phyloP scores from a whole-genome alignment of 2,888 invertebrate species.

The Caenorhabditis macrosperma region DNA sequence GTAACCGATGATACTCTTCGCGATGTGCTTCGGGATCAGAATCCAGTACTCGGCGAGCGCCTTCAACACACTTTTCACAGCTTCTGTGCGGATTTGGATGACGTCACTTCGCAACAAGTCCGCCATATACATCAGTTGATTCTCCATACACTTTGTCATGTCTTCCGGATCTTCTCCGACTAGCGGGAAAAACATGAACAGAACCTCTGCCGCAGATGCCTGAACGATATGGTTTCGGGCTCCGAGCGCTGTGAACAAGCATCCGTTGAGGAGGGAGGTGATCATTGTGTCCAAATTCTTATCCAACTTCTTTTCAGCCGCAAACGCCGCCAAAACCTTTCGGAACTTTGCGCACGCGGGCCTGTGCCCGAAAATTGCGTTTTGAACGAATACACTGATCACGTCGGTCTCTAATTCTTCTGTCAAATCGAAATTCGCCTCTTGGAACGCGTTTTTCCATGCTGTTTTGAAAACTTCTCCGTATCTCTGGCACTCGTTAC shows the following conservation, averaged over 20 bases:
- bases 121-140: conserved; percentile 37
- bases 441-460: conserved; percentile 30
- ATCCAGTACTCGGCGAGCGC: conserved; percentile 39
- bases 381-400: conserved; percentile 11
- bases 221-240: conserved; percentile 46
- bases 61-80: conserved; percentile 33
- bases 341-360: conserved; percentile 28
- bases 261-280: conserved; percentile 30
- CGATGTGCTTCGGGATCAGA: conserved; percentile 33
- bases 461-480: conserved; percentile 44
- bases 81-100: conserved; percentile 32
- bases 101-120: conserved; percentile 31
- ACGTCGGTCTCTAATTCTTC: conserved; percentile 44
- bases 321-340: conserved; percentile 32
- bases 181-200: conserved; percentile 59
- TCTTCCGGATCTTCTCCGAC: conserved; percentile 36
- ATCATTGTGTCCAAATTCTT: conserved; percentile 31
- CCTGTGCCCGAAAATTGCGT: conserved; percentile 30
- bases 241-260: conserved; percentile 22
- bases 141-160: conserved; percentile 16
- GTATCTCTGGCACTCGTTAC: conserved; percentile 39
- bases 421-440: conserved; percentile 31
- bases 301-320: conserved; percentile 20
- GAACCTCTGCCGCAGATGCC: conserved; percentile 24
- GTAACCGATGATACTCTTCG: conserved; percentile 15